Evolutionary conservation across 2,113 vertebrate species (phyloP), one percentile per base, ranked within the genome.

Genomic region (Lampris megalopsis): DNA sequence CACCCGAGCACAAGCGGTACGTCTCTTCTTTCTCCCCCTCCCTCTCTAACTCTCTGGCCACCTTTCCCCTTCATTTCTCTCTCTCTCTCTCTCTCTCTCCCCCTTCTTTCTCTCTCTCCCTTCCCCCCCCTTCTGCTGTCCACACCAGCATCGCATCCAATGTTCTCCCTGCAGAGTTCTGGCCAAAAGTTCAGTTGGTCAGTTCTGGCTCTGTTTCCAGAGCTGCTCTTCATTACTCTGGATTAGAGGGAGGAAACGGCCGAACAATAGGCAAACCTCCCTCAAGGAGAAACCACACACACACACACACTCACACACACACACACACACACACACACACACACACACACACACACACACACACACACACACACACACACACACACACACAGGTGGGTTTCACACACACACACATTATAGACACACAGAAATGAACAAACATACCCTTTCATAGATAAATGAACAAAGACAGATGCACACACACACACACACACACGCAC

Each of bases 91-190:
- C 47, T 60, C 3, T 8, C 36, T 9, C 9, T 45, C 6, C 56
- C 35, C 11, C 24, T 42, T 9, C 24, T 6, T 50, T 57, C 50
- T 50, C n/a, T 2, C 2, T 7, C 40, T 13, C 60, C 1, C 13
- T 40, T 35, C 43, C 13, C 90, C n/a, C 45, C 37, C 43, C 48
- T 42, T 13, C 24, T 24, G 24, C 24, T 24, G 24, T 24, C 24
- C 24, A 24, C 24, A 24, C 24, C 24, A 24, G 24, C 24, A 24
- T 24, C 24, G 24, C 24, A 24, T 24, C 24, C 24, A 24, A 24
- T 36, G 91, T 56, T 91, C 91, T 90, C 92, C 71, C 13, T 47
- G 9, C 52, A 78, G 67, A 73, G 36, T 9, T 73, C 47, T 43
- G 48, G 78, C 60, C 75, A 81, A 75, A 77, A 68, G 49, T 78